Evolutionary conservation across 2,113 vertebrate genomes (phyloP).

Genomic region (Gymnocephalus cernua): DNA sequence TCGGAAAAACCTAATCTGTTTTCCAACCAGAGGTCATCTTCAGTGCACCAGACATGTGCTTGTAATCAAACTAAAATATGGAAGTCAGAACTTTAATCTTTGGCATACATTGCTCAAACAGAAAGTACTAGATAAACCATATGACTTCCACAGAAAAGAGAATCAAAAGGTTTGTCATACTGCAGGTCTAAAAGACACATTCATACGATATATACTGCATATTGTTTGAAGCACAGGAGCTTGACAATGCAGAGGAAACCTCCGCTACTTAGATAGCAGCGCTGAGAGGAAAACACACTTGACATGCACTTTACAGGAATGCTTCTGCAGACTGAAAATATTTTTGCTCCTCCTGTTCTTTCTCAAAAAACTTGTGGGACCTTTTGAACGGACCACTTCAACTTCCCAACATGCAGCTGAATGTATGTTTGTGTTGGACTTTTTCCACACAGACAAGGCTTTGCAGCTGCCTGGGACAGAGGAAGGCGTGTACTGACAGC

Average conservation of each 20-base stretch:
- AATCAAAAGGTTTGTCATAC: constrained; percentile 17
- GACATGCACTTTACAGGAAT: constrained; percentile 53
- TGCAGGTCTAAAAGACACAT: constrained; percentile 4
- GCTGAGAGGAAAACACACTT: constrained; percentile 56
- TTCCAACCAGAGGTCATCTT: constrained; percentile 51
- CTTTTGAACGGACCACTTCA: constrained; percentile 47
- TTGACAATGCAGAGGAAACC: constrained; percentile 51
- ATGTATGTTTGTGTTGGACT: constrained; percentile 44
- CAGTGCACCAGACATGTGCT: constrained; percentile 53
- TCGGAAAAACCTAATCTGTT: constrained; percentile 45
- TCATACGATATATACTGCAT: neutral
- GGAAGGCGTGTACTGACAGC: neutral
- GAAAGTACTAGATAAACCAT: constrained; percentile 2
- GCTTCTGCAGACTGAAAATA: constrained; percentile 44
- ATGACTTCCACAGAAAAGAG: constrained; percentile 27
- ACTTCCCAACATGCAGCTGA: constrained; percentile 30
- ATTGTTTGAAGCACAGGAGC: constrained; percentile 38
- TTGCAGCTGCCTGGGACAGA: neutral
- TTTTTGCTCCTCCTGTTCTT: constrained; percentile 41
- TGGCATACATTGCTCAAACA: constrained; percentile 22
- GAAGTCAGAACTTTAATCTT: constrained; percentile 50
- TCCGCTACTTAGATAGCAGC: constrained; percentile 24
- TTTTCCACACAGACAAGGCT: neutral
- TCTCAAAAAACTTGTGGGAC: constrained; percentile 27
- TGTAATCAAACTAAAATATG: constrained; percentile 65